A percentile compares a stretch with the other conserved stretches of the same genome.
Conservation (phyloP, 2,888 invertebrate genomes). For the Myopa testacea region DNA sequence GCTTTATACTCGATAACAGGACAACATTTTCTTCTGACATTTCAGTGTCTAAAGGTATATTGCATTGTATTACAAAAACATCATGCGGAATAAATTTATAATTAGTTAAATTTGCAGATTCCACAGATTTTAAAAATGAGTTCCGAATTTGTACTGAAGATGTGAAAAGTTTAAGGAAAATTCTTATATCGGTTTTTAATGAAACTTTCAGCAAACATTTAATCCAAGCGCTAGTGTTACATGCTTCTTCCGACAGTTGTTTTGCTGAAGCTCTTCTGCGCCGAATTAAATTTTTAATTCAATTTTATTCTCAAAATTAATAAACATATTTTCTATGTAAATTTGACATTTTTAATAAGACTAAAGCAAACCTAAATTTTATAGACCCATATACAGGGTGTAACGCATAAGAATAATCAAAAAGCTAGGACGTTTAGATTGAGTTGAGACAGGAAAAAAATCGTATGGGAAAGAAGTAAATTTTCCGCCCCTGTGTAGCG, state of each 20-base stretch:
- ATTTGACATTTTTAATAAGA: too few species aligned
- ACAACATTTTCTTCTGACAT: constrained; percentile 16
- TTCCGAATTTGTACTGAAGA: constrained; percentile 74
- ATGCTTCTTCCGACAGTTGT: constrained; percentile 75
- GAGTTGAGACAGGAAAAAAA: too few species aligned
- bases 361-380: too few species aligned
- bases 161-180: constrained; percentile 77
- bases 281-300: constrained; percentile 83
- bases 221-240: constrained; percentile 76
- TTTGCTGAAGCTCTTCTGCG: constrained; percentile 81
- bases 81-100: constrained; percentile 17
- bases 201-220: constrained; percentile 83
- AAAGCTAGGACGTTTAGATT: too few species aligned
- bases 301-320: constrained; percentile 69
- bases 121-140: constrained; percentile 71
- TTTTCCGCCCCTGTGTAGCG: too few species aligned
- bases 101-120: constrained; percentile 59
- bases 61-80: background rate
- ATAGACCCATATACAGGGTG: too few species aligned
- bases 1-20: constrained; percentile 69
- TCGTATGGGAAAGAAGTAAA: too few species aligned
- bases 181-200: constrained; percentile 79
- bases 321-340: too few species aligned
- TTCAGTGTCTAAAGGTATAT: constrained; percentile 46
- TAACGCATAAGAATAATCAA: too few species aligned